Evolutionary conservation across 2,113 vertebrate genomes (phyloP), one percentile per base, ranked within the genome.

Genomic region (Phaethon lepturus): DNA sequence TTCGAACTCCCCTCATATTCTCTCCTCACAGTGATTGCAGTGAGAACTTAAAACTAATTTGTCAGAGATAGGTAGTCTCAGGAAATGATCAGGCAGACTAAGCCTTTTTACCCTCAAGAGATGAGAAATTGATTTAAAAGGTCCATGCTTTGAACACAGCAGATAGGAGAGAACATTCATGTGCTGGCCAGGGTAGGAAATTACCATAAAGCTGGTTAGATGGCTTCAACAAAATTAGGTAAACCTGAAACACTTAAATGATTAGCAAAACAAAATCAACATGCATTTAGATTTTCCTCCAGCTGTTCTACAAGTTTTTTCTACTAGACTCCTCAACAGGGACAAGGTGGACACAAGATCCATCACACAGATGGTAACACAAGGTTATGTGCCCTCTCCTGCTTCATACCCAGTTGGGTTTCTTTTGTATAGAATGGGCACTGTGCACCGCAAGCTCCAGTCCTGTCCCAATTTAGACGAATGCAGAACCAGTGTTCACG

Each of bases 391-490:
- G 26, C 11, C 20, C 24, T 79, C 26, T 86, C 45, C 50, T 31
- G 13, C 60, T 53, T 49, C 71, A 11, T 17, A 59, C 4, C 23
- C n/a, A n/a, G 2, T 4, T 40, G 33, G 31, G 10, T 31, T 84
- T 52, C 15, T 64, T 69, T 69, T 12, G 13, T 22, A 9, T 2
- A n/a, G 53, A 56, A 50, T 0, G 1, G 31, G 35, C 16, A 17
- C 15, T 7, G 11, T 0, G 0, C 47, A 38, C 33, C 53, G 28
- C 20, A 75, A 71, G 42, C 17, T 79, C 42, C 47, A 33, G 14
- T 53, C 26, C 6, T 35, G 35, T 44, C 55, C 55, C 55, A 52
- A 6, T 38, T 47, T 6, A 42, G 28, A 45, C 0, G 11, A 60
- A 40, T 10, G 13, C 56, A 86, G 55, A 92, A 44, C 11, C 26